Conservation (phyloP, 2,113 vertebrate species). For the Strix aluco region DNA sequence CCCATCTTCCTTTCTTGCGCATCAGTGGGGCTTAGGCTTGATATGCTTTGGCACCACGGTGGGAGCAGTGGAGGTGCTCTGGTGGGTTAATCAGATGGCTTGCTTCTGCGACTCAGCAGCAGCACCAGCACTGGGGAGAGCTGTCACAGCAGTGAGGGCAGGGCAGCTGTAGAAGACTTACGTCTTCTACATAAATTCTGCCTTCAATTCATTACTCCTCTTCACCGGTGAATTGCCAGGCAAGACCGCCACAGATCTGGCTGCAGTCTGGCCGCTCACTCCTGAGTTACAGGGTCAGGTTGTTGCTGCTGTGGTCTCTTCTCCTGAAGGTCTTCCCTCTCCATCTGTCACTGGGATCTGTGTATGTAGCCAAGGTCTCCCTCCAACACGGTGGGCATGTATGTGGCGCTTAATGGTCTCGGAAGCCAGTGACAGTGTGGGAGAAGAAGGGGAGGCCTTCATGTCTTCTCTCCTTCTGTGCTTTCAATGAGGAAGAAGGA, state of each 20-base stretch:
- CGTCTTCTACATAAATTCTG: neutral
- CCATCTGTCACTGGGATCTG: neutral
- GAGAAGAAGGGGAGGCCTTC: neutral
- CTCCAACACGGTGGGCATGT: neutral
- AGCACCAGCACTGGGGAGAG: neutral
- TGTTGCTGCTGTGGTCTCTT: neutral
- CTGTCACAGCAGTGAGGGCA: neutral
- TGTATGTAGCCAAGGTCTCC: neutral
- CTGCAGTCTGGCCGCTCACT: neutral
- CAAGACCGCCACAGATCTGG: rapidly evolving
- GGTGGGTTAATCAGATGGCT: too few species aligned
- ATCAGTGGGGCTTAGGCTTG: too few species aligned
- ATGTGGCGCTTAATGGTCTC: neutral
- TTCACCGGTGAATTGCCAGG: neutral
- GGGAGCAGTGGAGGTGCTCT: too few species aligned
- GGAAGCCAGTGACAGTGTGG: neutral
- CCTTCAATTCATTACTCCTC: neutral
- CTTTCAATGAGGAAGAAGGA: neutral
- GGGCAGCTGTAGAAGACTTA: neutral
- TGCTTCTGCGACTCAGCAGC: neutral
- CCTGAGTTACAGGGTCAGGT: neutral
- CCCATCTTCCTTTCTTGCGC: too few species aligned
- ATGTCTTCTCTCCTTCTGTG: neutral
- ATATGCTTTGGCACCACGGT: too few species aligned
- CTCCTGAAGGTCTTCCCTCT: neutral